phyloP scores from a whole-genome alignment of 2,113 vertebrate genomes.

The Numenius arquata region DNA sequence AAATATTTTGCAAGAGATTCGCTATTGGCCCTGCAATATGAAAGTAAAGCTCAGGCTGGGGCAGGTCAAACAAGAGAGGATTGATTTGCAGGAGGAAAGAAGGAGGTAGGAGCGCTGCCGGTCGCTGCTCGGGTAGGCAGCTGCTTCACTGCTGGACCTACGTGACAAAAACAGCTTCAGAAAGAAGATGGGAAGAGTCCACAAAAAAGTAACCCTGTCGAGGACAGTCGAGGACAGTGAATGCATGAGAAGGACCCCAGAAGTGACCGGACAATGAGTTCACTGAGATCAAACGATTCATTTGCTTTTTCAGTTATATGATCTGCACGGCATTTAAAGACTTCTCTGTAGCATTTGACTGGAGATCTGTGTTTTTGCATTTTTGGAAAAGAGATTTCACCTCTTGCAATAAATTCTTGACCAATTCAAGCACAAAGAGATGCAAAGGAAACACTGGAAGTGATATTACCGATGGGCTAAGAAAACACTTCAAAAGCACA shows the following conservation, averaged over 20 bases:
- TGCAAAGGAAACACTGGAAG: constrained; percentile 13
- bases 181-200: neutral
- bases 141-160: neutral
- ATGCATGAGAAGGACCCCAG: neutral
- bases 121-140: neutral
- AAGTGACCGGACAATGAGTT: neutral
- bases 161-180: neutral
- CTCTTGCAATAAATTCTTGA: constrained; percentile 11
- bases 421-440: neutral
- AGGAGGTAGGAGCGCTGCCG: neutral
- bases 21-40: neutral
- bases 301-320: neutral
- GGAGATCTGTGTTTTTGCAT: neutral
- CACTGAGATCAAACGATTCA: neutral
- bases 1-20: neutral
- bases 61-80: neutral
- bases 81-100: neutral
- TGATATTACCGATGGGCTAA: neutral
- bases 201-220: neutral
- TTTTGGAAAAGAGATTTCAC: constrained; percentile 19
- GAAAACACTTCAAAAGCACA: constrained; percentile 19
- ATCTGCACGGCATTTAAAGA: neutral
- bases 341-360: neutral
- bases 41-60: neutral
- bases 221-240: neutral